Percentiles rank a stretch among this genome's conserved stretches.
Conservation (phyloP, 1,140 invertebrate species). For the Bombus cullumanus region DNA sequence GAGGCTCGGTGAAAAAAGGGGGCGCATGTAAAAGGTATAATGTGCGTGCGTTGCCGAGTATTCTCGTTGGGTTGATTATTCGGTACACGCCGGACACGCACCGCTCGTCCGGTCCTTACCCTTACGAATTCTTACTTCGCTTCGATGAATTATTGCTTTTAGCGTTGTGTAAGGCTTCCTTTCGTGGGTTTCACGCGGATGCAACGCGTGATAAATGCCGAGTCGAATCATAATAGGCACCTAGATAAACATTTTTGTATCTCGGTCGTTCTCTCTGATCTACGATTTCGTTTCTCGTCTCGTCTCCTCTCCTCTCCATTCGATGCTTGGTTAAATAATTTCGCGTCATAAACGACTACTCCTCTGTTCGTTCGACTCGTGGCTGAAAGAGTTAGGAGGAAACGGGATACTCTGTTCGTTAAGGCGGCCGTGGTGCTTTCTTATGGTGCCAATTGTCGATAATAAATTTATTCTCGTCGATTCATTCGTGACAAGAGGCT, state of each 20-base stretch:
- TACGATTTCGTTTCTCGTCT: background rate
- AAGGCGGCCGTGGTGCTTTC: background rate
- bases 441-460: background rate
- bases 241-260: background rate
- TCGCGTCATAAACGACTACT: background rate
- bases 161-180: slow-evolving; percentile 10
- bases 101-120: background rate
- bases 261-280: too few species aligned
- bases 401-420: background rate
- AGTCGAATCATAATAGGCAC: slow-evolving; percentile 27
- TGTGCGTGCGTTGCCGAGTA: slow-evolving; percentile 58
- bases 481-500: slow-evolving; percentile 1
- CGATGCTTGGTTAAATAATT: background rate
- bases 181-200: slow-evolving; percentile 13
- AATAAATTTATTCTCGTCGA: slow-evolving; percentile 23
- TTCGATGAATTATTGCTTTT: slow-evolving; percentile 58
- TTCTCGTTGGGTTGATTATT: slow-evolving; percentile 56
- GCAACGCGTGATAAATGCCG: slow-evolving; percentile 43
- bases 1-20: slow-evolving; percentile 43
- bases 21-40: slow-evolving; percentile 50
- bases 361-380: too few species aligned
- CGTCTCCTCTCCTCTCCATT: background rate
- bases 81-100: slow-evolving; percentile 49
- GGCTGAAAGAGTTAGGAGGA: background rate
- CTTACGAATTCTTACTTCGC: slow-evolving; percentile 50